Conservation (phyloP, 1,140 invertebrate genomes). For the Euura lappo region DNA sequence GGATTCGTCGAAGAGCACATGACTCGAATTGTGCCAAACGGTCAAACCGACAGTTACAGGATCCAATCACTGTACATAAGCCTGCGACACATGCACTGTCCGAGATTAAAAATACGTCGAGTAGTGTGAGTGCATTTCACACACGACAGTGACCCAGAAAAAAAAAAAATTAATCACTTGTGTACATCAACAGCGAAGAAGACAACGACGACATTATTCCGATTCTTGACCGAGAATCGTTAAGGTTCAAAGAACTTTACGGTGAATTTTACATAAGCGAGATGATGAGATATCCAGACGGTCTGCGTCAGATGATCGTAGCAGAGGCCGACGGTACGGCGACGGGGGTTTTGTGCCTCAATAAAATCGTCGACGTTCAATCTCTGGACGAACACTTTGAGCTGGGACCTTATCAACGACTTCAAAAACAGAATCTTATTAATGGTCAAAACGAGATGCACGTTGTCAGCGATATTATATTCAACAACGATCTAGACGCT, state of each 20-base stretch:
- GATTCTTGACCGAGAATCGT: slow-evolving; percentile 66
- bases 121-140: slow-evolving; percentile 54
- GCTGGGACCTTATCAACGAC: slow-evolving; percentile 68
- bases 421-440: slow-evolving; percentile 54
- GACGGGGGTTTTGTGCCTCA: slow-evolving; percentile 69
- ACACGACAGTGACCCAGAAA: no score
- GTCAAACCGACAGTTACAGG: background rate
- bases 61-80: slow-evolving; percentile 48
- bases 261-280: slow-evolving; percentile 77
- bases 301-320: slow-evolving; percentile 48
- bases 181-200: slow-evolving; percentile 63
- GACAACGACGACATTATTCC: slow-evolving; percentile 76
- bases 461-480: background rate
- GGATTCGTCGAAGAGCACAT: slow-evolving; percentile 34
- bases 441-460: background rate
- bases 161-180: background rate
- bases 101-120: slow-evolving; percentile 58
- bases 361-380: slow-evolving; percentile 67
- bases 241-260: slow-evolving; percentile 64
- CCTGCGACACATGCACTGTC: slow-evolving; percentile 48
- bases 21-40: slow-evolving; percentile 28
- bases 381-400: slow-evolving; percentile 72
- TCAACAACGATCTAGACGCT: no score
- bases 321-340: slow-evolving; percentile 60
- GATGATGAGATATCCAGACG: slow-evolving; percentile 58